phyloP scores from a whole-genome alignment of 2,797 vertebrate species.

The Poecilia picta region DNA sequence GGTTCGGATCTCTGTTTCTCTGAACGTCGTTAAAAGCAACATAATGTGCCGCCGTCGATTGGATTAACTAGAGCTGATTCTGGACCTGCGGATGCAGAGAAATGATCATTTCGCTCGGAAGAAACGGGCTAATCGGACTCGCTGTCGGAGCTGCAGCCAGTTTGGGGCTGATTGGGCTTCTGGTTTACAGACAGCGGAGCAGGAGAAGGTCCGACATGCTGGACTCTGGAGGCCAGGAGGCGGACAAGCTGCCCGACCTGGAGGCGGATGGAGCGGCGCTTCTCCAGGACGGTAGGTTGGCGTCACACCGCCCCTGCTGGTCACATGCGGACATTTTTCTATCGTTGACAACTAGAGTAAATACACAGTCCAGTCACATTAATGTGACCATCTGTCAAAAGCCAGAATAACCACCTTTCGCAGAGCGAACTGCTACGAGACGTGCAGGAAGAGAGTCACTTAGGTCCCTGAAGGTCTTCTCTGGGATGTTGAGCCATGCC shows the following conservation, averaged over 20 bases:
- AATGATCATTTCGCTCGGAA: constrained; percentile 73
- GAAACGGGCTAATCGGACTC: constrained; percentile 70
- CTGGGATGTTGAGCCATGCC: too few relatives aligned
- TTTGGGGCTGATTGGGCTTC: constrained; percentile 70
- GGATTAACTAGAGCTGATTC: not conserved
- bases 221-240: constrained; percentile 9
- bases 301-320: not conserved
- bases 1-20: not conserved
- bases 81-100: not conserved
- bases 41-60: not conserved
- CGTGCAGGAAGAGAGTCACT: too few relatives aligned
- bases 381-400: too few relatives aligned
- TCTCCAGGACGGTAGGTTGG: constrained; percentile 26
- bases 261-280: constrained; percentile 24
- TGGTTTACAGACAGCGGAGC: constrained; percentile 70
- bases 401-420: too few relatives aligned
- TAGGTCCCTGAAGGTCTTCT: too few relatives aligned
- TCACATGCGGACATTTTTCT: too few relatives aligned
- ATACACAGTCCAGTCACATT: too few relatives aligned
- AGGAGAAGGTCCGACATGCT: constrained; percentile 48
- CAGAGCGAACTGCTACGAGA: too few relatives aligned
- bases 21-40: not conserved
- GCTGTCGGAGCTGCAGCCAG: constrained; percentile 76
- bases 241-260: constrained; percentile 1
- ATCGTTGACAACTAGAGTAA: too few relatives aligned